phyloP scores from a whole-genome alignment of 2,888 invertebrate species.

The Lacanobia wlatinum region DNA sequence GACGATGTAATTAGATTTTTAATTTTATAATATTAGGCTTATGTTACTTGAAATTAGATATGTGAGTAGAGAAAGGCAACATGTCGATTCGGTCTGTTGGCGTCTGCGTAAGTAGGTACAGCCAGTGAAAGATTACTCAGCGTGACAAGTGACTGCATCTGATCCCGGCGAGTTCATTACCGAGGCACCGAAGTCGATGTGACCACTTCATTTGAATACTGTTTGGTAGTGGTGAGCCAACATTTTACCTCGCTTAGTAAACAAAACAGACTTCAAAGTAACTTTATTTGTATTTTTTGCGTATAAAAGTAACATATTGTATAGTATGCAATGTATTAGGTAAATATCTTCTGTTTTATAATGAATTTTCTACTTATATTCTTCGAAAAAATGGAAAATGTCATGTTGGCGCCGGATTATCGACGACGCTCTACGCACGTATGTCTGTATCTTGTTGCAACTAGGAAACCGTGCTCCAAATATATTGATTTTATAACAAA shows the following conservation, averaged over 20 bases:
- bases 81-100: constrained; percentile 58
- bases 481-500: constrained; percentile 90
- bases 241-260: constrained; percentile 26
- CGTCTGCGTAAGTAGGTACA: constrained; percentile 37
- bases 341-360: neutral
- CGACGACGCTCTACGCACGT: constrained; percentile 51
- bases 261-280: constrained; percentile 12
- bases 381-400: constrained; percentile 6
- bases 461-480: constrained; percentile 82
- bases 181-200: constrained; percentile 36
- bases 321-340: no score
- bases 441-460: constrained; percentile 75
- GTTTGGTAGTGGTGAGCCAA: constrained; percentile 36
- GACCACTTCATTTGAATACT: constrained; percentile 65
- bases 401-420: constrained; percentile 24
- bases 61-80: constrained; percentile 54
- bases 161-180: constrained; percentile 56
- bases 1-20: neutral
- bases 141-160: constrained; percentile 58
- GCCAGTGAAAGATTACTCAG: constrained; percentile 55
- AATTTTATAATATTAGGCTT: constrained; percentile 13
- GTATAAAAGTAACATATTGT: no score
- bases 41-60: constrained; percentile 58
- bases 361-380: neutral
- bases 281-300: constrained; percentile 4